These are phyloP conservation scores for Serrognathus titanus DNA, from an alignment of 2,888 invertebrate species.

Conservation along the genomic window DNA sequence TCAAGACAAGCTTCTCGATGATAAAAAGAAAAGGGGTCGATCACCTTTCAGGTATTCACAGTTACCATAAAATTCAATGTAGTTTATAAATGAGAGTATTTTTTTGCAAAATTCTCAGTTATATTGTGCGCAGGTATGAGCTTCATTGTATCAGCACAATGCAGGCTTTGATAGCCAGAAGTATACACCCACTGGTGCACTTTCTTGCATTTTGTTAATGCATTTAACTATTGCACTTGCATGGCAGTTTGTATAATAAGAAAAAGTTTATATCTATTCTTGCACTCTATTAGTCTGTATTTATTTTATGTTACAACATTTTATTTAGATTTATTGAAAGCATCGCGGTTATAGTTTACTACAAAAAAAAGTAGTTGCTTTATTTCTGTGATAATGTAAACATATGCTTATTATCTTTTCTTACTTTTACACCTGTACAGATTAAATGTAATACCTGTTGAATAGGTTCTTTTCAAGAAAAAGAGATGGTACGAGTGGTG, in stretches of 20 bases:
- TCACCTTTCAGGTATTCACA: conserved; percentile 78
- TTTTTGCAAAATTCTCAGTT: conserved; percentile 26
- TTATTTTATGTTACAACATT: too few species aligned
- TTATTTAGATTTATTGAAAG: too few species aligned
- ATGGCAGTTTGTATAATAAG: too few species aligned
- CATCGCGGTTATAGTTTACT: too few species aligned
- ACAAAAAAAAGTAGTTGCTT: too few species aligned
- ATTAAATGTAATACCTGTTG: conserved; percentile 6
- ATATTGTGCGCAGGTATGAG: conserved; percentile 26
- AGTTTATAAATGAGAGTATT: conserved; percentile 17
- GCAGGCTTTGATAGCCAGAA: neutral
- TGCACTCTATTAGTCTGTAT: too few species aligned
- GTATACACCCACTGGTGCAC: neutral
- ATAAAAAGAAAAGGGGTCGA: conserved; percentile 76
- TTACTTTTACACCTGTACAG: neutral
- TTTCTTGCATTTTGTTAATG: too few species aligned
- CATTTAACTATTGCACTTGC: too few species aligned
- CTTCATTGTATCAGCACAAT: neutral
- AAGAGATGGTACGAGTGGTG: conserved; percentile 63
- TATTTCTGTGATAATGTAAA: too few species aligned
- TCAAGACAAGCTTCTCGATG: conserved; percentile 33
- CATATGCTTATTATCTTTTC: too few species aligned
- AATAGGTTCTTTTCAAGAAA: conserved; percentile 81
- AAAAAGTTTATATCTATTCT: too few species aligned
- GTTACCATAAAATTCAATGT: conserved; percentile 9